phyloP scores from a whole-genome alignment of 2,113 vertebrate species.

The Macrotis lagotis region DNA sequence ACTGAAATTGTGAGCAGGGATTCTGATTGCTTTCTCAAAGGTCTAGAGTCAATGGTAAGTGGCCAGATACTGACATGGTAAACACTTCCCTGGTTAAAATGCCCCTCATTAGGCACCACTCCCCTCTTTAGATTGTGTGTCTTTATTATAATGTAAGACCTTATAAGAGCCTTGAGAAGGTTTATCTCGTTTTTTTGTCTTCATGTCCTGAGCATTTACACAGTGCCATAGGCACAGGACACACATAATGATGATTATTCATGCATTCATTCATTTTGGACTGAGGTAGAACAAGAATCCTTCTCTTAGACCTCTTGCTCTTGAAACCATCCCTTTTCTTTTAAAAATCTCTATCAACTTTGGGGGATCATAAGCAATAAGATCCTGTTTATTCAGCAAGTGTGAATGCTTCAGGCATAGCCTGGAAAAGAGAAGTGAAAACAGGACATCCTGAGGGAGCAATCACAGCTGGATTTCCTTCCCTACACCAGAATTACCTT shows the following conservation, averaged over 20 bases:
- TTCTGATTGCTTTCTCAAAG: not conserved
- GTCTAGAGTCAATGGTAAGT: not conserved
- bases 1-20: not conserved
- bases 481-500: constrained; percentile 8
- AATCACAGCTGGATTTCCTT: constrained; percentile 41
- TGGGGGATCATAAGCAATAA: not conserved
- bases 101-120: not conserved
- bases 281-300: not conserved
- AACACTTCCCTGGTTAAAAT: not conserved
- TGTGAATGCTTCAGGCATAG: not conserved
- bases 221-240: not conserved
- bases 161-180: not conserved
- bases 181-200: not conserved
- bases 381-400: constrained; percentile 49
- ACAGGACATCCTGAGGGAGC: not conserved
- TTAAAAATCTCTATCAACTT: constrained; percentile 6
- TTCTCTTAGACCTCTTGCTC: not conserved
- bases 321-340: not conserved
- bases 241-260: not conserved
- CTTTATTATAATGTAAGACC: not conserved
- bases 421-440: constrained; percentile 60
- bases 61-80: not conserved
- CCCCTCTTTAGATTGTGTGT: not conserved
- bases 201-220: not conserved
- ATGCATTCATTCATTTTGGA: not conserved